Base-by-base conservation (phyloP, 2,113 vertebrate species). In the Sebastes schlegelii region DNA sequence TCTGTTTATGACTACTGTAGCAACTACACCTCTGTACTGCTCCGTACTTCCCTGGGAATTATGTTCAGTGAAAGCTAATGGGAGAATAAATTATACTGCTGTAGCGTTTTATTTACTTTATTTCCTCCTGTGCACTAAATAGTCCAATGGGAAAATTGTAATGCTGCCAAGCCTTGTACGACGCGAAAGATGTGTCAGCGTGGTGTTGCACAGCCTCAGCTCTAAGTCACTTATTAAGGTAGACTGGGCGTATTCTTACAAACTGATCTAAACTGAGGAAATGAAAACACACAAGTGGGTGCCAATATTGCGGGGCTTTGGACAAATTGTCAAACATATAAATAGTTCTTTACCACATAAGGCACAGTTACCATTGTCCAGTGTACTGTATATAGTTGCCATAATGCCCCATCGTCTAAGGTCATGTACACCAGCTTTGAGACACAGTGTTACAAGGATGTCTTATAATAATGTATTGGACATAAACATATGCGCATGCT, bases 51-150 rank as follows among this genome's bases (percentile, higher is more conserved):
- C 83, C 61, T 74, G 81, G 74, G 79, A 89, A 81, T 67, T 52
- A 60, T 84, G 66, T 68, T 78, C 21, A 34, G 58, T n/a, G 54
- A 78, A 82, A 85, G 82, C 70, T 74, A 87, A 82, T 4, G 55
- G 79, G 58, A 68, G 76, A 68, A 90, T 86, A 72, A 84, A 88
- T 87, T 91, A 89, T 46, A 69, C 70, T 2, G 54, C 87, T 77
- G 83, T 60, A 60, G 78, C 60, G 48, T 77, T 86, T 88, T 86
- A 86, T 89, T 92, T 91, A 91, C 83, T 91, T 84, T 83, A 83
- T 85, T 82, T 91, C 73, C 77, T 89, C 81, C 74, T 49, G 79
- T 70, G 82, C 64, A 49, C 63, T 86, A 81, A 84, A 86, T 52
- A 55, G 76, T 78, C 43, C 58, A 65, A 54, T 83, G 75, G 66